These are phyloP conservation scores for Tetanocera ferruginea DNA, from an alignment of 2,888 invertebrate genomes.

Conservation along the genomic window DNA sequence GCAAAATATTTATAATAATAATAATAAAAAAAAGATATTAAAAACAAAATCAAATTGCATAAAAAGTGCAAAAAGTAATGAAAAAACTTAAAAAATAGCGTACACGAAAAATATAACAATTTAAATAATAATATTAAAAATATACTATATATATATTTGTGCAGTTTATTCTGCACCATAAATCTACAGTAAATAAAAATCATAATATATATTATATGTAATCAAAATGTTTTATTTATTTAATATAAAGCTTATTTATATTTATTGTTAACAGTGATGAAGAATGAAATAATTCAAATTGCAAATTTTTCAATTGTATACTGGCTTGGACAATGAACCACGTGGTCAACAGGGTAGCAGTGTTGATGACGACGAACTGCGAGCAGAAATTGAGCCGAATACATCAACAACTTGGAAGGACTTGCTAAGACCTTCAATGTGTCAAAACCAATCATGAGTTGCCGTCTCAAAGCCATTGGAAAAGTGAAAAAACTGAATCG, in stretches of 20 bases:
- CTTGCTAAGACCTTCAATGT: no score
- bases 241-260: neutral
- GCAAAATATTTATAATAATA: slow-evolving; percentile 17
- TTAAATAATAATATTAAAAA: neutral
- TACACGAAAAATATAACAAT: slow-evolving; percentile 28
- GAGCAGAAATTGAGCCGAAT: no score
- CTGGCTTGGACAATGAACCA: no score
- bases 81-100: slow-evolving; percentile 23
- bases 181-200: slow-evolving; percentile 35
- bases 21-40: slow-evolving; percentile 3
- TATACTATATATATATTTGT: slow-evolving; percentile 29
- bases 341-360: no score
- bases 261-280: neutral
- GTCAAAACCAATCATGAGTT: no score
- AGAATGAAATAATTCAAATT: neutral
- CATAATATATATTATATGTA: slow-evolving; percentile 17
- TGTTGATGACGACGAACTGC: no score
- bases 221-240: neutral
- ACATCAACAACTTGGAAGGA: no score
- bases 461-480: no score
- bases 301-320: neutral
- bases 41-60: slow-evolving; percentile 10
- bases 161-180: slow-evolving; percentile 42
- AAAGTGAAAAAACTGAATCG: no score
- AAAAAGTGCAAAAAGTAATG: neutral